phyloP scores from a whole-genome alignment of 2,113 vertebrate genomes.

The Ctenodactylus gundi region DNA sequence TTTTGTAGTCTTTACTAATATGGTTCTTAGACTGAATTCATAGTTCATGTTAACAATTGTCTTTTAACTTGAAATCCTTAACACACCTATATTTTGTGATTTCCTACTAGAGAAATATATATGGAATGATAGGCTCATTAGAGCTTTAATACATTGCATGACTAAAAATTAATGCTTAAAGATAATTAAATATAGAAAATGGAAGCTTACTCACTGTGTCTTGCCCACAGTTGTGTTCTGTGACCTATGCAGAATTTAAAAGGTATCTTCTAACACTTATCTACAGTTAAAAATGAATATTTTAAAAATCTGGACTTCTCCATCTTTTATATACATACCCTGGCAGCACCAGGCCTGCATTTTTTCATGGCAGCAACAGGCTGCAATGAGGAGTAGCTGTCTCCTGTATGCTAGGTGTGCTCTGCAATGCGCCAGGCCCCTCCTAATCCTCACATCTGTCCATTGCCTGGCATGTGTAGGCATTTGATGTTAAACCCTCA shows the following conservation, averaged over 20 bases:
- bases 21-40: background rate
- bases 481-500: background rate
- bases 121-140: background rate
- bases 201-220: background rate
- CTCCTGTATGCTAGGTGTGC: background rate
- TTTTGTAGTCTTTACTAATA: background rate
- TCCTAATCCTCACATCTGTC: background rate
- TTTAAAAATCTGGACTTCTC: background rate
- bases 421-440: background rate
- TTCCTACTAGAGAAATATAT: background rate
- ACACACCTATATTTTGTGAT: conserved; percentile 14
- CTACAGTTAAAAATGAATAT: background rate
- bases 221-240: background rate
- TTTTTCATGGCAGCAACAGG: background rate
- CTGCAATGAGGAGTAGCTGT: background rate
- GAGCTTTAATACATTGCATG: conserved; percentile 1
- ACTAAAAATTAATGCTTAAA: background rate
- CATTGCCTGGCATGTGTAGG: background rate
- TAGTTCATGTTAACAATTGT: background rate
- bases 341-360: background rate
- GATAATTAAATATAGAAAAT: conserved; percentile 14
- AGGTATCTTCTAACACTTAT: background rate
- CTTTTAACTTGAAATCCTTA: conserved; percentile 41
- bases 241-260: conserved; percentile 28
- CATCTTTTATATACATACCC: background rate